Base-by-base conservation (phyloP, 2,797 vertebrate genomes). In the Alcedo quadribrachys region DNA sequence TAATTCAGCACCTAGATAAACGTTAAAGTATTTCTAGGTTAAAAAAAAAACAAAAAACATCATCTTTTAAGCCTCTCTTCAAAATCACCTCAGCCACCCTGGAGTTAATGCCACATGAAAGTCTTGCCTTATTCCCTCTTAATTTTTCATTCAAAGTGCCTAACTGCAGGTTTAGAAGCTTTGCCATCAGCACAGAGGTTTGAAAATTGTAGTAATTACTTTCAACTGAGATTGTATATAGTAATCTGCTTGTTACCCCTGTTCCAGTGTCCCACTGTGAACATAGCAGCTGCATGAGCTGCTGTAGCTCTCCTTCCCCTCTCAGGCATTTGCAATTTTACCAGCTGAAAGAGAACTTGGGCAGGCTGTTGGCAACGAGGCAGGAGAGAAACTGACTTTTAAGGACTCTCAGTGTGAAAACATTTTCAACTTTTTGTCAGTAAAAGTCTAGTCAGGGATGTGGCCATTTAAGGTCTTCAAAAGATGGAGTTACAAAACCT, bases 181-280 rank as follows among this genome's bases (percentile, higher is more conserved):
- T 27, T 62, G 85, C 85, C 77, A 76, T 91, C 70, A 91, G 67
- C 74, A 91, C 28, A 24, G 37, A n/a, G 53, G 51, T 91, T 81
- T 67, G 80, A 86, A 88, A 95, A 92, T 67, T 33, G 68, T 18
- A 84, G 50, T 77, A 62, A 86, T 79, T 86, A 53, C 53, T 67
- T 85, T 80, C 65, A 94, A 15, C 25, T n/a, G 45, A 75, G 80
- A 75, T 55, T 3, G 9, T 42, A 46, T 15, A 8, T 0, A 71
- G 48, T 46, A 53, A 69, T 73, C 61, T 61, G 32, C 79, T 85
- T 69, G 67, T 75, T 69, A 57, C 53, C 53, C 78, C 85, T 40
- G 65, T 79, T 82, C 43, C 28, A 61, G 20, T 27, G 43, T 54
- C 81, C 48, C 53, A 46, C 58, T 81, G 66, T 27, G 50, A 90